These are phyloP conservation scores for Shargacucullia verbasci DNA, from an alignment of 2,888 invertebrate genomes.

Conservation along the genomic window DNA sequence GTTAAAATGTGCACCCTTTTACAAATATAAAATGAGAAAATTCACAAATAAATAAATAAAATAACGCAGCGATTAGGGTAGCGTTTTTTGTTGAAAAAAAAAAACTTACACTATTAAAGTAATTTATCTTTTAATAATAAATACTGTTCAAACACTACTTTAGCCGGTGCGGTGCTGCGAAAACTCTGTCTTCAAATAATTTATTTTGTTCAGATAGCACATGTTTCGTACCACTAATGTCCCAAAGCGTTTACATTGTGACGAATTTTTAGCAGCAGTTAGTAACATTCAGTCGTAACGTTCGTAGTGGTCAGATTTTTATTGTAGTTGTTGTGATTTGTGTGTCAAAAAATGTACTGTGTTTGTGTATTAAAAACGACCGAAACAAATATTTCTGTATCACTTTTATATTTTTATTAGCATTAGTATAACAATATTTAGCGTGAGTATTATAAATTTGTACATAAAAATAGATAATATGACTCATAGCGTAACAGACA, in stretches of 20 bases:
- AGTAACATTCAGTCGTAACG: slow-evolving; percentile 67
- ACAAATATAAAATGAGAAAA: no score
- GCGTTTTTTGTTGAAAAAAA: no score
- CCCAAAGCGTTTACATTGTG: slow-evolving; percentile 61
- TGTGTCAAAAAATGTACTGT: slow-evolving; percentile 27
- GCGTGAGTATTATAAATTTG: slow-evolving; percentile 20
- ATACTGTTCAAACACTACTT: no score
- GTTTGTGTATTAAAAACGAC: slow-evolving; percentile 5
- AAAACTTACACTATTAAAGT: no score
- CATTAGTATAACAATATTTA: background rate
- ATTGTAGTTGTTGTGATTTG: slow-evolving; percentile 43
- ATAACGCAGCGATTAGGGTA: no score
- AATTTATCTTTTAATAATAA: no score
- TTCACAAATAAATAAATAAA: no score
- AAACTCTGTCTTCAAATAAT: background rate
- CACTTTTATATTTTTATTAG: background rate
- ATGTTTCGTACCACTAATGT: slow-evolving; percentile 57
- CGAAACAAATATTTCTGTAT: background rate
- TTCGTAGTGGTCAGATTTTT: slow-evolving; percentile 43
- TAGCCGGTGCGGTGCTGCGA: no score
- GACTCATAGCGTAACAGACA: slow-evolving; percentile 22
- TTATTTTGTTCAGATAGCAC: slow-evolving; percentile 40
- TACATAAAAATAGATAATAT: slow-evolving; percentile 17
- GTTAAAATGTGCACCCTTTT: no score
- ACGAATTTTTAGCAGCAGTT: slow-evolving; percentile 73